Conservation (phyloP, 2,797 vertebrate genomes). For the Syngnathus rostellatus region DNA sequence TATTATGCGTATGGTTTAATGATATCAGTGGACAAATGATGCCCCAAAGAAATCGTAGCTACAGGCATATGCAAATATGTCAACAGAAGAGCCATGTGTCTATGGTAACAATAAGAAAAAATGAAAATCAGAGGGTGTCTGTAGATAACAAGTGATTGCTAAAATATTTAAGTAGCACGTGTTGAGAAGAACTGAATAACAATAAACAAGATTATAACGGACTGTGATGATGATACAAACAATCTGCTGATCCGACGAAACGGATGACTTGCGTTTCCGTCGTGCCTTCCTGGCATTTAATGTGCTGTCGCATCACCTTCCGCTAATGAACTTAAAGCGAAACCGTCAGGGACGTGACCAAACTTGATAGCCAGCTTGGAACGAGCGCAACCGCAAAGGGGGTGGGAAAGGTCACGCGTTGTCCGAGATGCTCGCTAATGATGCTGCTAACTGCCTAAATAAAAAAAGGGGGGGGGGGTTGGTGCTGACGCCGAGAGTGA, state of each 20-base stretch:
- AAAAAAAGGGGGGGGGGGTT: slow-evolving; percentile 22
- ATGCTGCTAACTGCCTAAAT: slow-evolving; percentile 47
- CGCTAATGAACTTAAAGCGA: slow-evolving; percentile 46
- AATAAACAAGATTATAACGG: neutral
- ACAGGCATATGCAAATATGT: neutral
- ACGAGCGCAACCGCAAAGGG: slow-evolving; percentile 24
- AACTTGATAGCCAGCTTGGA: slow-evolving; percentile 34
- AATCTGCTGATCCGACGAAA: neutral
- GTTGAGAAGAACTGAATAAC: neutral
- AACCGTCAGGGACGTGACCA: slow-evolving; percentile 30
- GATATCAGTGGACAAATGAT: neutral
- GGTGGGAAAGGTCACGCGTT: slow-evolving; percentile 47
- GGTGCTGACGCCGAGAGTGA: slow-evolving; percentile 36
- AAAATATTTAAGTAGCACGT: neutral
- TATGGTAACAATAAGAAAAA: neutral
- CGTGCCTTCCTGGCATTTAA: slow-evolving; percentile 16
- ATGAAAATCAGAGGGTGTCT: neutral
- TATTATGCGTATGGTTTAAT: neutral
- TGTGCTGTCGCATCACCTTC: slow-evolving; percentile 30
- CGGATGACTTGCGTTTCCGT: neutral
- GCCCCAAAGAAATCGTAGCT: neutral
- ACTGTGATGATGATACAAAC: neutral
- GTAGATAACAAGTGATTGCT: too few species aligned
- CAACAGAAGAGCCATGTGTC: neutral
- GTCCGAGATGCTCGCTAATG: slow-evolving; percentile 48